Evolutionary conservation across 2,797 vertebrate genomes (phyloP).

Genomic region (Megalops cyprinoides): DNA sequence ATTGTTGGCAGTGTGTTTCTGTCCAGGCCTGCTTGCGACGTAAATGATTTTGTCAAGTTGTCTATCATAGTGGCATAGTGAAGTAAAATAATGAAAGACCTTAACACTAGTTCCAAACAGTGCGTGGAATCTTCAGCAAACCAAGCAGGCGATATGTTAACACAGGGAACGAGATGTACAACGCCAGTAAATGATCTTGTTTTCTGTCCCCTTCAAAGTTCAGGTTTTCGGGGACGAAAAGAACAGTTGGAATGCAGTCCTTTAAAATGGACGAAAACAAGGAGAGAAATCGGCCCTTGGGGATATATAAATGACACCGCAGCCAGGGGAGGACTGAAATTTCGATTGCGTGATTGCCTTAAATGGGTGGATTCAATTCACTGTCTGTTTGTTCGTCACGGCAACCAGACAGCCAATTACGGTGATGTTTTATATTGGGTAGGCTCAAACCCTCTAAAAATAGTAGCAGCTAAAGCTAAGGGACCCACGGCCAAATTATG

Average conservation of each 20-base stretch:
- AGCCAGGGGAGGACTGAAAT: neutral
- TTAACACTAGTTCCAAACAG: constrained; percentile 12
- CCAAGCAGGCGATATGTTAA: too few relatives aligned
- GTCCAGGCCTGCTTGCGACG: neutral
- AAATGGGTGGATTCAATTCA: neutral
- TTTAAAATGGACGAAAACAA: too few relatives aligned
- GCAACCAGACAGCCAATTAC: constrained; percentile 10
- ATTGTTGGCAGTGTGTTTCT: neutral
- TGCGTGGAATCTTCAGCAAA: neutral
- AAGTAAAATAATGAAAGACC: neutral
- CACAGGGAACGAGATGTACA: neutral
- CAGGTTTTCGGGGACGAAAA: neutral
- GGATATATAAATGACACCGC: neutral
- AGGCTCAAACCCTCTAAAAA: neutral
- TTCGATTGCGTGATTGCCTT: neutral
- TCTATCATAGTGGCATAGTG: neutral
- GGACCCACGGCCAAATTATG: neutral
- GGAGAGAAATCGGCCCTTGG: neutral
- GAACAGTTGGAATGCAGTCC: neutral
- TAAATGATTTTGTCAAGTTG: neutral
- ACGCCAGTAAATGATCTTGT: neutral
- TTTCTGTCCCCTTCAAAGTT: neutral
- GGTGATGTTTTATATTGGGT: neutral
- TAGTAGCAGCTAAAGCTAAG: neutral
- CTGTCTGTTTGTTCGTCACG: neutral